Evolutionary conservation across 2,113 vertebrate genomes (phyloP).

Genomic region (Dipodomys stephensi): DNA sequence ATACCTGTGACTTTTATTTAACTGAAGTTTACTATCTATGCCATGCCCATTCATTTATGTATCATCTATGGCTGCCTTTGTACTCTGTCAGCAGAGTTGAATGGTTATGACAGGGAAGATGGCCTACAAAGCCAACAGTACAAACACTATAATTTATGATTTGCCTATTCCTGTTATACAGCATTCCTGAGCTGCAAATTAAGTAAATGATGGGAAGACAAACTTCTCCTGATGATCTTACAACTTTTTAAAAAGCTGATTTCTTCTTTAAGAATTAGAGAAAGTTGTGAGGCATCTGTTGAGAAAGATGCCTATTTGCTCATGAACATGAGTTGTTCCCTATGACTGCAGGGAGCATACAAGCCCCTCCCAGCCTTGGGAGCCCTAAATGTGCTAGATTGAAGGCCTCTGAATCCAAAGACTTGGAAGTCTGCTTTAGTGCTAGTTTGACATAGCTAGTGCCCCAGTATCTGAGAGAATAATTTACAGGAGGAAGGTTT

Average conservation of each 20-base stretch:
- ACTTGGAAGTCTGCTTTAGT: background rate
- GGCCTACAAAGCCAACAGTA: background rate
- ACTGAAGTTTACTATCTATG: background rate
- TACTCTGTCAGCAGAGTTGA: background rate
- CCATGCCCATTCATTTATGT: no score
- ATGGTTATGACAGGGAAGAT: background rate
- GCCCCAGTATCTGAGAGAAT: no score
- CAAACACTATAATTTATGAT: background rate
- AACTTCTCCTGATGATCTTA: background rate
- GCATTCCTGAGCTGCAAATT: conserved; percentile 23
- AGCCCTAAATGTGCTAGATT: background rate
- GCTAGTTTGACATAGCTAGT: no score
- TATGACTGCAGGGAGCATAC: background rate
- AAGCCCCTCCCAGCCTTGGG: background rate
- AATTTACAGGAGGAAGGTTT: no score
- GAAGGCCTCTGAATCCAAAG: background rate
- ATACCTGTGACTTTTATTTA: background rate
- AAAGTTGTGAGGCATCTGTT: background rate
- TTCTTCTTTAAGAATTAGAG: conserved; percentile 56
- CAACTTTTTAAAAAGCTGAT: background rate
- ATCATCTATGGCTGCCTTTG: background rate
- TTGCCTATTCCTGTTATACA: conserved; percentile 16
- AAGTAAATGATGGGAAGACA: background rate
- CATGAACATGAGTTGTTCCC: background rate
- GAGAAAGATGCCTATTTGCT: background rate